phyloP scores from a whole-genome alignment of 2,113 vertebrate genomes.

The Amazona guildingii region DNA sequence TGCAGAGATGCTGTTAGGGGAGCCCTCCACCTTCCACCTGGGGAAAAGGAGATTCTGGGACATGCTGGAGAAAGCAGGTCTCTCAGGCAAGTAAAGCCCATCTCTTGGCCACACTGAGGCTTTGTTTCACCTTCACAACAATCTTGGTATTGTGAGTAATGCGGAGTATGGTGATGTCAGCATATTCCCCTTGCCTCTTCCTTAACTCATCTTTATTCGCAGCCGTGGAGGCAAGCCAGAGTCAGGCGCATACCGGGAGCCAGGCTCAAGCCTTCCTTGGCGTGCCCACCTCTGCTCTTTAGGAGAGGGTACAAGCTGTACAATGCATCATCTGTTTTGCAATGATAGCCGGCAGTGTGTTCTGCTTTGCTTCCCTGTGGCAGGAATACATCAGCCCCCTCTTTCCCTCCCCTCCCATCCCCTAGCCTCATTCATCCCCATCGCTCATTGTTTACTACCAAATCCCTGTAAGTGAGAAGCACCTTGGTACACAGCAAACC shows the following conservation, averaged over 20 bases:
- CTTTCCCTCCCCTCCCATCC: background rate
- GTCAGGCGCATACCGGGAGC: slow-evolving; percentile 39
- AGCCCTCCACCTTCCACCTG: background rate
- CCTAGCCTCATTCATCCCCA: slow-evolving; percentile 7
- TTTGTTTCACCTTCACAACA: slow-evolving; percentile 15
- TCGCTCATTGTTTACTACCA: background rate
- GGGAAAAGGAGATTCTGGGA: background rate
- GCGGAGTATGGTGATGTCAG: background rate
- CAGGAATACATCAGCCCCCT: slow-evolving; percentile 19
- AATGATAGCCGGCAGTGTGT: slow-evolving; percentile 43
- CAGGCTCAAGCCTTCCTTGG: slow-evolving; percentile 67
- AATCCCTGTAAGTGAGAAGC: background rate
- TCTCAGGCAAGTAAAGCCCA: background rate
- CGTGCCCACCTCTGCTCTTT: slow-evolving; percentile 65
- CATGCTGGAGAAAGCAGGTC: fast-evolving
- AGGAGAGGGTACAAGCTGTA: slow-evolving; percentile 65
- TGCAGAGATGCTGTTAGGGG: background rate
- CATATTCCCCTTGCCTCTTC: slow-evolving; percentile 34
- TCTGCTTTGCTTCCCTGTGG: slow-evolving; percentile 29
- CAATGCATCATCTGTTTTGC: slow-evolving; percentile 68
- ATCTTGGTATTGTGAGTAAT: slow-evolving; percentile 27
- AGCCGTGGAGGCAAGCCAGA: slow-evolving; percentile 42
- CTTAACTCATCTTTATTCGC: slow-evolving; percentile 27
- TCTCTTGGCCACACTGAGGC: background rate
- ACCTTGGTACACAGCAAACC: background rate